Base-by-base conservation (phyloP, 2,888 invertebrate genomes). In the Cerastoderma edule region DNA sequence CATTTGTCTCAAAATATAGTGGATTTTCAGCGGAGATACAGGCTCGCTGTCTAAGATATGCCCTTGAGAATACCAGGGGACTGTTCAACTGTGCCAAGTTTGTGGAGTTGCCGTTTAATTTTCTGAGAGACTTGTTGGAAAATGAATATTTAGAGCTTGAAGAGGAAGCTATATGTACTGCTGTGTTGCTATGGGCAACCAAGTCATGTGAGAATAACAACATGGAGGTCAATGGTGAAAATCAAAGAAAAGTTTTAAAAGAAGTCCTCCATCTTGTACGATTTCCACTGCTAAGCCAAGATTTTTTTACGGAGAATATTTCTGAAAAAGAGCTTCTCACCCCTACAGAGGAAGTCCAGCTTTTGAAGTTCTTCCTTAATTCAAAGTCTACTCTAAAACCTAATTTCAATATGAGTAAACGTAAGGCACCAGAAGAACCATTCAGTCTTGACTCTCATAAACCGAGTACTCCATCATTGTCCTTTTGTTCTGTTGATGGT, bases 271-370 rank as follows among this genome's bases (percentile, higher is more conserved):
- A 46, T 65, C 53, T 64, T 5, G 72, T 83, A 13, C 28, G 83
- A 39, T 78, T 78, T 54, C 78, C 83, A 0, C 35, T 78, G 10
- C 24, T 83, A 30, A 67, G 54, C 54, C 71, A 76, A 39, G 78
- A 78, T 24, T 83, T 69, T 57, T 83, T 78, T 48, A 67, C 71
- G 0, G 78, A 75, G 0, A 72, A 78, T 65, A 71, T 83, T 6
- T 76, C 72, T n/a, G 77, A 78, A 50, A 72, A 65, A 0, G 75
- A 73, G 8, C 56, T 83, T 22, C 69, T 83, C 3, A 66, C 69
- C 4, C 50, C 69, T 10, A 24, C 56, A 13, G 83, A 83, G 48
- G 80, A 80, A 33, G 64, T 76, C 8, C 68, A 75, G 19, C 56
- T 83, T n/a, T 66, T 80, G 48, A 72, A 73, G 39, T 74, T 53